These are phyloP conservation scores for Acropternis orthonyx DNA, from an alignment of 2,797 vertebrate genomes.

Conservation along the genomic window DNA sequence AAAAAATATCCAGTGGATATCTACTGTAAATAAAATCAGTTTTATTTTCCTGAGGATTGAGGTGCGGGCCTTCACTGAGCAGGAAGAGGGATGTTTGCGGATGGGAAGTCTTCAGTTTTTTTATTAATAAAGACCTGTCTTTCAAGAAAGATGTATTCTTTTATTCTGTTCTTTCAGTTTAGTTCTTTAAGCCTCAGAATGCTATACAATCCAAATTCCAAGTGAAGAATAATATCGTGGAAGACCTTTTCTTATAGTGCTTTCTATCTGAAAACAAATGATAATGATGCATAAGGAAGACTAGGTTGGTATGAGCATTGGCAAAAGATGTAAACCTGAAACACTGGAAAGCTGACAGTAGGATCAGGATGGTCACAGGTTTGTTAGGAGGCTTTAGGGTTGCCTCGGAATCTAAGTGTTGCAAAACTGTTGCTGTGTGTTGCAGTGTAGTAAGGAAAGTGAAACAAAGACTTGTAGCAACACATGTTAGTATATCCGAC, in stretches of 20 bases:
- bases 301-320: not conserved
- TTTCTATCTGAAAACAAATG: not conserved
- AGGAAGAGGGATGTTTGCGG: slow-evolving; percentile 47
- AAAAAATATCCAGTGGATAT: slow-evolving; percentile 29
- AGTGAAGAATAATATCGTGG: not conserved
- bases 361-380: not conserved
- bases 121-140: not conserved
- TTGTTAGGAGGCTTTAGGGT: not conserved
- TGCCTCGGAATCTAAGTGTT: not conserved
- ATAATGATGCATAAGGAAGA: not conserved
- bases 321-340: not conserved
- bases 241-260: not conserved
- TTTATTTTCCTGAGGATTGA: slow-evolving; percentile 17
- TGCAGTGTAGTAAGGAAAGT: not conserved
- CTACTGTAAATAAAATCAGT: not conserved
- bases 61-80: not conserved
- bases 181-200: not conserved
- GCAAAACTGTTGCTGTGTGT: not conserved
- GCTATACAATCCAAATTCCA: not conserved
- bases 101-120: slow-evolving; percentile 28
- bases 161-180: not conserved
- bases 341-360: not conserved
- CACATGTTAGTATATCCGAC: not conserved
- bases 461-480: not conserved
- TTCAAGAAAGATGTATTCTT: not conserved